Conservation (phyloP, 2,113 vertebrate species). For the Apaloderma vittatum region DNA sequence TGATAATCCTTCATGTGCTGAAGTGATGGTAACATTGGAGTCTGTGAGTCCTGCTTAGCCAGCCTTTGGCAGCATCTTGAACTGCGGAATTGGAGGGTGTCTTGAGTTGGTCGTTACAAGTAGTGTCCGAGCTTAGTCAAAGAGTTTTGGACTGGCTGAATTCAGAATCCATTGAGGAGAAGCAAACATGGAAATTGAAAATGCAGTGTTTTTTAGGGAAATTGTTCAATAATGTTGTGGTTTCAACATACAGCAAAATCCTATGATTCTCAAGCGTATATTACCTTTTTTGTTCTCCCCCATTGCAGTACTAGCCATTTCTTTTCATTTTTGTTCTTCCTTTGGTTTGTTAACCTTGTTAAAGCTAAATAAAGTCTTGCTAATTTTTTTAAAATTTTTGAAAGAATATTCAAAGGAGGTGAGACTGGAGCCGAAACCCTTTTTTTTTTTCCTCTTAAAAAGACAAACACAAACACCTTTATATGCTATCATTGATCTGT, state of each 20-base stretch:
- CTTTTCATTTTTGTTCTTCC: background rate
- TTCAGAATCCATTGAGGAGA: background rate
- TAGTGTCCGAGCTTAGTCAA: background rate
- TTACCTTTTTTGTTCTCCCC: background rate
- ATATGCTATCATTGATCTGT: conserved; percentile 21
- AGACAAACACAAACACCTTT: conserved; percentile 21
- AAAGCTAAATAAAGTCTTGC: background rate
- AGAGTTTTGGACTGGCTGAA: background rate
- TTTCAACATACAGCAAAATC: background rate
- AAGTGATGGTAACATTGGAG: background rate
- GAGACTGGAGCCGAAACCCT: background rate
- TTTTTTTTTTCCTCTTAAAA: background rate
- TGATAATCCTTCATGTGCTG: background rate
- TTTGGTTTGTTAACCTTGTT: background rate
- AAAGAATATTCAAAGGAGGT: background rate
- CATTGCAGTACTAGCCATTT: background rate
- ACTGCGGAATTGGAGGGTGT: background rate
- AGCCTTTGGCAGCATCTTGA: background rate
- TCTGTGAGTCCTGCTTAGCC: no score
- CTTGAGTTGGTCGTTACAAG: background rate
- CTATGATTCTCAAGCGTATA: background rate
- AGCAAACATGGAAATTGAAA: background rate
- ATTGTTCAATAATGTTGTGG: background rate
- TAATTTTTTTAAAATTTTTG: background rate
- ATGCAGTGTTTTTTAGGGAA: fast-evolving